A percentile compares a stretch with the other conserved stretches of the same genome.
Evolutionary conservation across 37 sponge, comb jelly and placozoan species (phyloP).

Genomic region (Axinella damicornis): DNA sequence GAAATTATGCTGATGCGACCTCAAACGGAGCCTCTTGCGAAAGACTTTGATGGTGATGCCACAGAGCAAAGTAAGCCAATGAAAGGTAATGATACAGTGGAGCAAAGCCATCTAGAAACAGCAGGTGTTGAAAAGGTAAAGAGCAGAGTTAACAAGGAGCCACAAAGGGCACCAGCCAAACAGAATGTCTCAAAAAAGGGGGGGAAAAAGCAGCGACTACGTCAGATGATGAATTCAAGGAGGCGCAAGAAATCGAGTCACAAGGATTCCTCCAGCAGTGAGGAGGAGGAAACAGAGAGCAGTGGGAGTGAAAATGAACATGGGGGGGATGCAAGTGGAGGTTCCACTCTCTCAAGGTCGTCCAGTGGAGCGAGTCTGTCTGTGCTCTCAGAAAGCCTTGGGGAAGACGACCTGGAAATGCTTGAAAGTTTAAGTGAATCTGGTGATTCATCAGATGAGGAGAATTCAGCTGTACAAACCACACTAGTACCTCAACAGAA

Average conservation of each 20-base stretch:
- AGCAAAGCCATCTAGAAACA: too few species aligned
- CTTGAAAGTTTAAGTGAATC: conserved; percentile 60
- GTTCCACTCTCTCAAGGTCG: background rate
- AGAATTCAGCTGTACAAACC: background rate
- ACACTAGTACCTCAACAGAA: too few species aligned
- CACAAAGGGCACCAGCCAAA: background rate
- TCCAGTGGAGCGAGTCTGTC: conserved; percentile 37
- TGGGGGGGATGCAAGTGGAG: background rate
- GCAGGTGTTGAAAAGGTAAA: background rate
- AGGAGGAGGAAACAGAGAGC: conserved; percentile 22
- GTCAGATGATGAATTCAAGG: conserved; percentile 1
- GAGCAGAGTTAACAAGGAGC: background rate
- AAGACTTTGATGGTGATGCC: too few species aligned
- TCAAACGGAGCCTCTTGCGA: too few species aligned
- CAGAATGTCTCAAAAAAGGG: conserved; percentile 5
- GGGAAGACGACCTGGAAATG: conserved; percentile 49
- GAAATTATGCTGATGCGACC: background rate
- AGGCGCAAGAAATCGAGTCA: conserved; percentile 2
- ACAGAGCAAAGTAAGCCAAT: too few species aligned
- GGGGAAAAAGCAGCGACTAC: background rate
- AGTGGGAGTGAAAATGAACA: conserved; percentile 19
- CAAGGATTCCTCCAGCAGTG: background rate
- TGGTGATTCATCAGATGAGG: conserved; percentile 34
- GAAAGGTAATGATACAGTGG: too few species aligned
- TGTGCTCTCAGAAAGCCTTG: conserved; percentile 20